Percentiles rank a stretch among this genome's conserved stretches.
These are phyloP conservation scores for Stenotaenia linearis DNA, from an alignment of 2,888 invertebrate species.

Conservation along the genomic window DNA sequence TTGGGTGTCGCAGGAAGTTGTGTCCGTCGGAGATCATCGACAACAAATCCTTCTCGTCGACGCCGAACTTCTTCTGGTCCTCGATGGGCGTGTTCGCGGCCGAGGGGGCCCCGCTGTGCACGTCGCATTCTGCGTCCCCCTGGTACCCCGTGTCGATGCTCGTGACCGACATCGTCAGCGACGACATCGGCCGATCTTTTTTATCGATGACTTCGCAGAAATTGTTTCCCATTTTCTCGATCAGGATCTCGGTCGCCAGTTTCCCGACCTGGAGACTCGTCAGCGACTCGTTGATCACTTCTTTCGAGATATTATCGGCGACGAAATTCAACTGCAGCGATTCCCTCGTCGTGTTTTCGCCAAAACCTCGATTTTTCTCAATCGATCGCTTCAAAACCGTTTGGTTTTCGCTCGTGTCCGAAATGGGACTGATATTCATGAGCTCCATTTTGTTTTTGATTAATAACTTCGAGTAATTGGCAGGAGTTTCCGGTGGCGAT, in stretches of 20 bases:
- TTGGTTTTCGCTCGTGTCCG: too few species aligned
- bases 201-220: conserved; percentile 32
- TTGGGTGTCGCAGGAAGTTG: background rate
- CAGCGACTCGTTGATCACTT: background rate
- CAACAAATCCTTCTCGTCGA: conserved; percentile 56
- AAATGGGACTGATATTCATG: background rate
- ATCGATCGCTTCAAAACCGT: too few species aligned
- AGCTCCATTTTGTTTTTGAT: background rate
- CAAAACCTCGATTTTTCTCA: background rate
- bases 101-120: conserved; percentile 57
- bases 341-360: background rate
- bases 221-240: conserved; percentile 29
- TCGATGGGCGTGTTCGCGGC: conserved; percentile 51
- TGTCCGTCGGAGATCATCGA: background rate
- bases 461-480: too few species aligned
- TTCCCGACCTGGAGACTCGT: background rate
- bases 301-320: background rate
- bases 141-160: conserved; percentile 92
- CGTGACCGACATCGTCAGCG: conserved; percentile 43
- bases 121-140: conserved; percentile 54
- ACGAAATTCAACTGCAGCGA: background rate
- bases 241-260: background rate
- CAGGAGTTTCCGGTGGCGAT: background rate
- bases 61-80: conserved; percentile 52
- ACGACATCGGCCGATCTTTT: conserved; percentile 44